A percentile compares a stretch with the other conserved stretches of the same genome.
These are phyloP conservation scores for Pheosia gnoma DNA, from an alignment of 2,888 invertebrate species.

Conservation along the genomic window DNA sequence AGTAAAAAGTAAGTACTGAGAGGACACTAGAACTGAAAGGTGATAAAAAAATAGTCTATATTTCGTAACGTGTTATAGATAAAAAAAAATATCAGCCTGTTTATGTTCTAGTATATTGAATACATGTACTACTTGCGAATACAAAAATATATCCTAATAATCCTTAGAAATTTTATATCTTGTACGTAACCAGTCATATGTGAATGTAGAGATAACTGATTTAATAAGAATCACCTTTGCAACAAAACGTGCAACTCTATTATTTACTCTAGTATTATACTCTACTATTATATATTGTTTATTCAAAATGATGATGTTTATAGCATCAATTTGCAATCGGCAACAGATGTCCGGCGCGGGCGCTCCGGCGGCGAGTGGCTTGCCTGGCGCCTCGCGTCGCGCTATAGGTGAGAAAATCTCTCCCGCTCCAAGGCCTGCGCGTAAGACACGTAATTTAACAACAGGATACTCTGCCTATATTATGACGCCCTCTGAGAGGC, in stretches of 20 bases:
- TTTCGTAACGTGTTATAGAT: too few species aligned
- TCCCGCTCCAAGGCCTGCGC: slow-evolving; percentile 48
- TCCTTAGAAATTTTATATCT: too few species aligned
- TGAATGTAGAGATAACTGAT: too few species aligned
- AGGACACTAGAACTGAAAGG: too few species aligned
- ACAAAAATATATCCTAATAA: too few species aligned
- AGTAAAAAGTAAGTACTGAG: too few species aligned
- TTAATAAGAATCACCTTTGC: neutral
- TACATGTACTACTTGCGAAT: too few species aligned
- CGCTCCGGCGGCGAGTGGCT: slow-evolving; percentile 54
- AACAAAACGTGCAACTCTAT: neutral
- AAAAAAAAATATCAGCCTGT: too few species aligned
- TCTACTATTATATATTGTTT: too few species aligned
- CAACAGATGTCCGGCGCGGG: slow-evolving; percentile 57
- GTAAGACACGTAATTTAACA: slow-evolving; percentile 18
- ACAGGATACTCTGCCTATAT: slow-evolving; percentile 35
- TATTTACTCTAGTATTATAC: neutral
- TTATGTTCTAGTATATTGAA: too few species aligned
- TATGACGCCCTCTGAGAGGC: slow-evolving; percentile 29
- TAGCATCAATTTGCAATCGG: slow-evolving; percentile 21
- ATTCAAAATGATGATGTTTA: neutral
- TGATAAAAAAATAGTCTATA: too few species aligned
- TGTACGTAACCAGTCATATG: too few species aligned
- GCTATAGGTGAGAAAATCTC: slow-evolving; percentile 76
- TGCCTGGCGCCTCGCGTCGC: slow-evolving; percentile 62